These are phyloP conservation scores for Tigriopus californicus DNA, from an alignment of 2,888 invertebrate species.

Conservation along the genomic window DNA sequence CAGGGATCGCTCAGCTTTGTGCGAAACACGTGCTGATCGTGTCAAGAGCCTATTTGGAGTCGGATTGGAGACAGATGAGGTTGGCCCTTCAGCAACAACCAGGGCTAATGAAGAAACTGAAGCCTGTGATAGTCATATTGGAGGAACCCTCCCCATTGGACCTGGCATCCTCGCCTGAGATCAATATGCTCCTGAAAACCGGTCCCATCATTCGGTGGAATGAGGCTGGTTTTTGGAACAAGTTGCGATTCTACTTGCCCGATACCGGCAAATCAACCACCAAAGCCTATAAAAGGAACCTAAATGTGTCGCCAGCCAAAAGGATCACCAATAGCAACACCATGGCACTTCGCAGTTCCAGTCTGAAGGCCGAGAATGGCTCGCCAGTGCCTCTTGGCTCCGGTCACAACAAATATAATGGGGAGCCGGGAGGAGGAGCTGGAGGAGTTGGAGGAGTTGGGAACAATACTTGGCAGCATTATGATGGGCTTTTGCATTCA, in stretches of 20 bases:
- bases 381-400: too few relatives aligned
- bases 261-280: constrained; percentile 16
- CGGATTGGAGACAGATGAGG: constrained; percentile 13
- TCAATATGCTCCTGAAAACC: constrained; percentile 36
- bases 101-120: not conserved
- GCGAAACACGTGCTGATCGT: constrained; percentile 4
- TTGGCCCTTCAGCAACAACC: not conserved
- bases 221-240: constrained; percentile 32
- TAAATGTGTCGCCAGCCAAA: not conserved
- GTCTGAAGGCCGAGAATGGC: too few relatives aligned
- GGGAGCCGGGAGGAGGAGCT: too few relatives aligned
- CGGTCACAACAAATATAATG: too few relatives aligned
- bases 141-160: constrained; percentile 48
- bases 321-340: not conserved
- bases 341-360: too few relatives aligned
- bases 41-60: constrained; percentile 10
- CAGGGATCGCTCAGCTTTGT: constrained; percentile 8
- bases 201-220: constrained; percentile 27
- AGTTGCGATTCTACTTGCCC: constrained; percentile 28
- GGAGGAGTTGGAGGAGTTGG: not conserved
- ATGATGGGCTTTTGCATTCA: constrained; percentile 7
- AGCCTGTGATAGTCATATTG: constrained; percentile 33
- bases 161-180: constrained; percentile 47
- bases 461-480: constrained; percentile 2
- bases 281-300: not conserved